Evolutionary conservation across 2,888 invertebrate species (phyloP), one percentile per base, ranked within the genome.

Genomic region (Serrognathus titanus): DNA sequence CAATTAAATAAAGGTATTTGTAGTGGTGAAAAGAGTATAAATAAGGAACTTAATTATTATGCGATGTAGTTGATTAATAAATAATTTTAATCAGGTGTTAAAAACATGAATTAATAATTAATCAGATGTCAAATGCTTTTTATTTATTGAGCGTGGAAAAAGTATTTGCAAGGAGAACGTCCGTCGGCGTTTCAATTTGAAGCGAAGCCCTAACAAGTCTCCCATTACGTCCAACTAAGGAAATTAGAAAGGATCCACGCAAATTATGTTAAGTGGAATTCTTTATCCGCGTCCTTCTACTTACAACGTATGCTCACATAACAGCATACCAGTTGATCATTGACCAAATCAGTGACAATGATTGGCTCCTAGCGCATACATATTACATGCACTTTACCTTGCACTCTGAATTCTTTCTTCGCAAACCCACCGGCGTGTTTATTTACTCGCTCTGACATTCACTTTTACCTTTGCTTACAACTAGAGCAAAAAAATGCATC

Each of bases 201-300:
- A 16, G 16, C 16, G 16, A 16, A 16, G 16, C 16, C 16, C 16
- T 16, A 16, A 16, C 16, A 16, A 16, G 16, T 7, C 24, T 7
- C 24, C 24, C 24, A 43, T 43, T 43, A 6, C 43, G n/a, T 4
- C 54, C 58, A 31, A 58, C 43, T 53, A 54, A 58, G 58, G 54
- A 51, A 50, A 58, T 58, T 58, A 58, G 58, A 58, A 58, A 58
- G 58, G 58, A 58, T 54, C 47, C 51, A 48, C 51, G 48, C 57
- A 54, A 55, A 59, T 55, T 53, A 53, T 53, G 53, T 53, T 53
- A 38, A 48, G 52, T 58, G 58, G 55, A 58, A 60, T 58, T 60
- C 53, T 60, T 58, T 56, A 48, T 43, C 36, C 55, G 46, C 51
- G 60, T 60, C 60, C 60, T 60, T 60, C 60, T 56, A 46, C 51